Evolutionary conservation across 2,797 vertebrate genomes (phyloP).

Genomic region (Vespertilio murinus): DNA sequence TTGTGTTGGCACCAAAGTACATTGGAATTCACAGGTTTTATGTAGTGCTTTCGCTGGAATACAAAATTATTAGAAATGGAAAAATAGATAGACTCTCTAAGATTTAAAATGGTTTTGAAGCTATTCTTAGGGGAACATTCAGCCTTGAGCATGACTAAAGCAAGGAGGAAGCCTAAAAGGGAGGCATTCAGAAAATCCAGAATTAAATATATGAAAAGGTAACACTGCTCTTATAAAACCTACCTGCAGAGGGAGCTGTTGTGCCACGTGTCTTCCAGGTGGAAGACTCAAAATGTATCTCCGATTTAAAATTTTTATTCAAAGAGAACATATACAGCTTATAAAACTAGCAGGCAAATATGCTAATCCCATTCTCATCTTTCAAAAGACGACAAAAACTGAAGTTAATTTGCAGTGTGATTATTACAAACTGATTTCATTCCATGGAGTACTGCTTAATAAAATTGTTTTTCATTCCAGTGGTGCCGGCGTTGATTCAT

Average conservation of each 20-base stretch:
- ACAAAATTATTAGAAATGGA: background rate
- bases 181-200: background rate
- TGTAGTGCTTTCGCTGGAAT: background rate
- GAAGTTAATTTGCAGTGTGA: background rate
- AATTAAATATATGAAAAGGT: background rate
- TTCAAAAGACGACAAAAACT: background rate
- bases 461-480: background rate
- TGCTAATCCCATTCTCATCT: background rate
- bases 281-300: background rate
- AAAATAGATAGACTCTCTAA: background rate
- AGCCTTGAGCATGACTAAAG: background rate
- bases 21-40: background rate
- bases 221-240: background rate
- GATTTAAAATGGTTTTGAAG: background rate
- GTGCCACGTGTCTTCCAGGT: background rate
- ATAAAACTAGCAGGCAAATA: background rate
- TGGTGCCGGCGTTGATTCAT: background rate
- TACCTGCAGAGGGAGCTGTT: background rate
- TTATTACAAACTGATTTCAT: background rate
- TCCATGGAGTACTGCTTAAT: background rate
- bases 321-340: background rate
- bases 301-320: background rate
- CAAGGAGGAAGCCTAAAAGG: background rate
- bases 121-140: background rate
- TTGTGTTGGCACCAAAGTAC: background rate